These are phyloP conservation scores for Seriola dumerili DNA, from an alignment of 2,113 vertebrate genomes.

Conservation along the genomic window DNA sequence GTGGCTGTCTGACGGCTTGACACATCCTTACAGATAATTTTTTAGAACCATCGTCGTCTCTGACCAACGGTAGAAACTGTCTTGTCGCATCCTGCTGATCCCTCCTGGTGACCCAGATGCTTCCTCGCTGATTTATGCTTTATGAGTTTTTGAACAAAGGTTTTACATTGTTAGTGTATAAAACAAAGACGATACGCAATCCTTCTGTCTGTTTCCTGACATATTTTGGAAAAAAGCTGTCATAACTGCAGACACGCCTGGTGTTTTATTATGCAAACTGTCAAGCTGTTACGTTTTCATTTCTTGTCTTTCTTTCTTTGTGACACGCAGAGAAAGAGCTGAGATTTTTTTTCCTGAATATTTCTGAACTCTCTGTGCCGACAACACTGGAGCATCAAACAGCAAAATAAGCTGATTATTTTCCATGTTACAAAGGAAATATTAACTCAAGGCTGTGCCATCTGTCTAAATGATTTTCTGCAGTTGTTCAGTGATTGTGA, in stretches of 20 bases:
- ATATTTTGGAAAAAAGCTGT: slow-evolving; percentile 40
- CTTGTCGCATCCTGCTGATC: neutral
- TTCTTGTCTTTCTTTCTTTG: slow-evolving; percentile 20
- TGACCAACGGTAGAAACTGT: neutral
- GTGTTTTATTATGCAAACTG: slow-evolving; percentile 39
- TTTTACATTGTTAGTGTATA: neutral
- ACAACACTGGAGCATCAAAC: slow-evolving; percentile 1
- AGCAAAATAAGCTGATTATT: neutral
- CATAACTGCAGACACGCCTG: slow-evolving; percentile 14
- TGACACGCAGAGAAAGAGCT: neutral
- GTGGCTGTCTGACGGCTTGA: slow-evolving; percentile 17
- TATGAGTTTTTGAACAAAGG: neutral
- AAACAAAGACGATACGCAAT: neutral
- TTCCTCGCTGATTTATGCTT: neutral
- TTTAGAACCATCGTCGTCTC: neutral
- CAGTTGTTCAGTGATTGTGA: neutral
- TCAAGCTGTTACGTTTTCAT: slow-evolving; percentile 27
- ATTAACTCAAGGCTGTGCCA: neutral
- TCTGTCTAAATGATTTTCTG: neutral
- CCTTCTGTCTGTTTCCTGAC: slow-evolving; percentile 29
- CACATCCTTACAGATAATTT: neutral
- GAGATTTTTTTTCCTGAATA: neutral
- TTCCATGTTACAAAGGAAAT: neutral
- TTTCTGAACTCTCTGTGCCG: neutral
- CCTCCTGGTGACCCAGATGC: neutral